Base-by-base conservation (phyloP, 2,113 vertebrate species). In the Globicephala melas region DNA sequence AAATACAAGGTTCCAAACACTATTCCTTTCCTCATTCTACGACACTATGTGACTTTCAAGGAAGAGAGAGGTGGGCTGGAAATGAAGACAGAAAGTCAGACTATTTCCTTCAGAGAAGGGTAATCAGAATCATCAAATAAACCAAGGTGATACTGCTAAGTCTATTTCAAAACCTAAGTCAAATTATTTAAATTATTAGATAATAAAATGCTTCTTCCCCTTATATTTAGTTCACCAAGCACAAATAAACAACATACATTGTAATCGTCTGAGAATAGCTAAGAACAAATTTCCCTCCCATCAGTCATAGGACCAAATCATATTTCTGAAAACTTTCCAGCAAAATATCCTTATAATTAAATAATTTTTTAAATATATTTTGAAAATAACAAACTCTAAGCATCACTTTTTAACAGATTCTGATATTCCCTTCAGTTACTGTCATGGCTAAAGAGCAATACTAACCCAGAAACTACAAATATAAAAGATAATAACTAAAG, bases 321-420 rank as follows among this genome's bases (percentile, higher is more conserved):
- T 74, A 77, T 91, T 93, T 65, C 18, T 58, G 65, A 41, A n/a
- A 98, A 94, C 58, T n/a, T 97, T 81, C 58, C 36, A 90, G 2
- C 36, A 55, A 96, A 96, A 65, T 38, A 17, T 58, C 14, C 63
- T 92, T 94, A 21, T 68, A 38, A 68, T 73, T 87, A 67, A 68
- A n/a, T 80, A 31, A 74, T 92, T 71, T 82, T 23, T 14, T 31
- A 77, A 84, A 74, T 53, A 63, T 31, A 76, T 58, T 58, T 89
- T 70, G 33, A 68, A 90, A 73, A 84, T 55, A 9, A 91, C 74
- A 88, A 91, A 3, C 31, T 76, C 44, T 38, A 63, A 65, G 11
- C 3, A 68, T 68, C 28, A 74, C 67, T 74, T 26, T 79, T 77
- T 33, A 82, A 71, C 26, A 87, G 11, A 67, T 62, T 92, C 36